Evolutionary conservation across 2,113 vertebrate genomes (phyloP).

Genomic region (Lipophrys pholis): DNA sequence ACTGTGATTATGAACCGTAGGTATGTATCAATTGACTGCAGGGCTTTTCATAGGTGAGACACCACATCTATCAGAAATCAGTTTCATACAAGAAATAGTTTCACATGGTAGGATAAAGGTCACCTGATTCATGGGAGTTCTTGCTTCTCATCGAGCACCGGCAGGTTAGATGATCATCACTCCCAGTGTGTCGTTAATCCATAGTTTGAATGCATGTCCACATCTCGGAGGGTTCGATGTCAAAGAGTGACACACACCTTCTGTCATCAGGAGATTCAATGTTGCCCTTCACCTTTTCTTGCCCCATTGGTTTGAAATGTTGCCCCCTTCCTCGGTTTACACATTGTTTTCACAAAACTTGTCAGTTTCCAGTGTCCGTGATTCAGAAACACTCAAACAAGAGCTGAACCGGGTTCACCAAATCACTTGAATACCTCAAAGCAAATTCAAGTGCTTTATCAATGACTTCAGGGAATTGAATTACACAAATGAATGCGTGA

Average conservation of each 20-base stretch:
- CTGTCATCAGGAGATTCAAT: slow-evolving; percentile 32
- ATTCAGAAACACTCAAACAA: slow-evolving; percentile 19
- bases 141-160: slow-evolving; percentile 46
- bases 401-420: slow-evolving; percentile 20
- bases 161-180: slow-evolving; percentile 54
- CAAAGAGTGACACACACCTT: slow-evolving; percentile 30
- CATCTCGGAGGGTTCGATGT: slow-evolving; percentile 14
- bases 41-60: slow-evolving; percentile 16
- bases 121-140: slow-evolving; percentile 53
- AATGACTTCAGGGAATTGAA: slow-evolving; percentile 34
- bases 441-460: slow-evolving; percentile 8
- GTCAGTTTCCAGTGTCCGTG: background rate
- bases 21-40: slow-evolving; percentile 21
- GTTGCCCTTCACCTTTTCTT: slow-evolving; percentile 28
- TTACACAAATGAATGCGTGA: slow-evolving; percentile 37
- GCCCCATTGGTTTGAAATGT: slow-evolving; percentile 19
- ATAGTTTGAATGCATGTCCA: slow-evolving; percentile 40
- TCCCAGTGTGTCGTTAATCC: slow-evolving; percentile 55
- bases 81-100: slow-evolving; percentile 38
- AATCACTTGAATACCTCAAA: slow-evolving; percentile 30
- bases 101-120: slow-evolving; percentile 50
- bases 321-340: slow-evolving; percentile 16
- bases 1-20: slow-evolving; percentile 37
- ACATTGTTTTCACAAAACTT: slow-evolving; percentile 17
- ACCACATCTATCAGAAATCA: slow-evolving; percentile 42